phyloP scores from a whole-genome alignment of 37 sponge, comb jelly and placozoan genomes.

The Aphrocallistes beatrix region DNA sequence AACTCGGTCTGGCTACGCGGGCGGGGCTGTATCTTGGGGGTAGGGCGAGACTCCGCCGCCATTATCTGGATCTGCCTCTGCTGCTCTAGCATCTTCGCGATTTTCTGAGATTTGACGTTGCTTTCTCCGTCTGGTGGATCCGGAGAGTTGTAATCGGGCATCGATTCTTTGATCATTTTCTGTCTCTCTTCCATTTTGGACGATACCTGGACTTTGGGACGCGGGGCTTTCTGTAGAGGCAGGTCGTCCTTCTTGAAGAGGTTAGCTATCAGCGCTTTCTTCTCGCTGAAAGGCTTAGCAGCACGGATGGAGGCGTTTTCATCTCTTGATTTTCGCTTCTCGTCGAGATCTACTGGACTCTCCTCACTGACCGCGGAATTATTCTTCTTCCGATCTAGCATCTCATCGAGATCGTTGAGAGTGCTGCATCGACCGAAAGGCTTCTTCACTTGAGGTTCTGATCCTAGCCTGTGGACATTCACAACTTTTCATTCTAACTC shows the following conservation, averaged over 20 bases:
- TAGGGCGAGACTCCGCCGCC: background rate
- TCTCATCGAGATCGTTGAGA: too few relatives aligned
- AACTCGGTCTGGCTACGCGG: background rate
- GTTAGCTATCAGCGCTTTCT: conserved; percentile 6
- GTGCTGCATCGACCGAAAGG: too few relatives aligned
- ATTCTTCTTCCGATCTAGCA: too few relatives aligned
- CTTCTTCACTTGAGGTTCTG: too few relatives aligned
- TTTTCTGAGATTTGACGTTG: background rate
- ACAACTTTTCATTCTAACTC: too few relatives aligned
- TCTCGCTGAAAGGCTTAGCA: background rate
- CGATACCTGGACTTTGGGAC: background rate
- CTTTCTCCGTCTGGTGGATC: background rate
- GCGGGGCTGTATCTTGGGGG: background rate
- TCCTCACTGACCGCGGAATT: too few relatives aligned
- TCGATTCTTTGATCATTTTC: background rate
- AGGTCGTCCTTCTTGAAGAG: background rate
- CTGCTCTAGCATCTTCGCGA: background rate
- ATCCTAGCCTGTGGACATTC: too few relatives aligned
- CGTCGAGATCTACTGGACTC: background rate
- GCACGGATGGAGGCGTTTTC: background rate
- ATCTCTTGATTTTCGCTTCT: background rate
- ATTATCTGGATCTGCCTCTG: conserved; percentile 1
- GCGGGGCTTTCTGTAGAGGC: background rate
- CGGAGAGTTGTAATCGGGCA: background rate
- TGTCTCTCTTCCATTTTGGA: background rate